Evolutionary conservation across 2,113 vertebrate genomes (phyloP), one percentile per base, ranked within the genome.

Genomic region (Indicator indicator): DNA sequence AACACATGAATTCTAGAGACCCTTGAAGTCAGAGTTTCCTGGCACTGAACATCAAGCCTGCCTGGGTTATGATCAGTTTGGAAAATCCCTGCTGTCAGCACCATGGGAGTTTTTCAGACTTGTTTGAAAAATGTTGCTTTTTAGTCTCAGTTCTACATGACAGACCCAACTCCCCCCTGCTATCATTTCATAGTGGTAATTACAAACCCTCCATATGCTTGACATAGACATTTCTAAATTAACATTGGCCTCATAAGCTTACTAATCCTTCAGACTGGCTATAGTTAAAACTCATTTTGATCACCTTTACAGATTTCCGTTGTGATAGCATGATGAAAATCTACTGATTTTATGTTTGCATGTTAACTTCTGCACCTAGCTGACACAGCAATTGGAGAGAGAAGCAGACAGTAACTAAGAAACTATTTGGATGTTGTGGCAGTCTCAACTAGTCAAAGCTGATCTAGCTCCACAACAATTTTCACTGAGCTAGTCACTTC

Each of bases 21-120:
- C 85, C 85, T 76, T 91, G 73, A 94, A 95, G 94, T 96, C 94
- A 95, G 54, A 94, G 69, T 95, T 95, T 96, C 85, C 89, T 97
- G 89, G 95, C 88, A 74, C 75, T 23, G 48, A 94, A 63, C 30
- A 77, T 67, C n/a, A 88, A 68, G 77, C 32, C 40, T 86, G 30
- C 65, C 56, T 86, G 80, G 56, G 58, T 71, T 77, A 64, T 33
- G 65, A 32, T 93, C 68, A 55, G 38, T 95, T 60, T 44, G 87
- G 85, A 94, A 97, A 96, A 93, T 71, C 85, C 94, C 89, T 54
- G 48, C 83, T 95, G 93, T 93, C 89, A 93, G 54, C 65, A 90
- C 32, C 36, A 75, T 26, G 52, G 56, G 68, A 91, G 36, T 79
- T 95, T 85, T 79, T 91, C 40, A 88, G 56, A 18, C 52, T 88